Base-by-base conservation (phyloP, 1,140 invertebrate species). In the Apolygus lucorum region DNA sequence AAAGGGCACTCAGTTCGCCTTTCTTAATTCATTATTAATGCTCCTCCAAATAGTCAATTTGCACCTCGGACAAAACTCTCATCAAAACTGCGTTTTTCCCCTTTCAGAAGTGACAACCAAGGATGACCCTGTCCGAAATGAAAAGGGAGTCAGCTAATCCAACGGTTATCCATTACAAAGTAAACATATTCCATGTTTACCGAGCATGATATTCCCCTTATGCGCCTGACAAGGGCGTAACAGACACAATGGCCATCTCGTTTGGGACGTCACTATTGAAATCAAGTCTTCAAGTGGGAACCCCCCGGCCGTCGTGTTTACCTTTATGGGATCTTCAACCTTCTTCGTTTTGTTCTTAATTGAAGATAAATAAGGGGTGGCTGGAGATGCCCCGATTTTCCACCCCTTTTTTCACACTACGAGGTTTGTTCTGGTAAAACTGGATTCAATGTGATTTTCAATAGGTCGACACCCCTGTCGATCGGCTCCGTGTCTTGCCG, bases 181-280 rank as follows among this genome's bases (percentile, higher is more conserved):
- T 59, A 59, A 59, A 59, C 54, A 59, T 59, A 59, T 59, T 59
- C 54, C 54, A 21, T 59, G 54, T 59, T 59, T 59, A 59, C 54
- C 54, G 54, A 59, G 54, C 22, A 59, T 59, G 54, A 59, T 59
- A 59, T 24, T 24, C 54, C 54, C 22, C 4, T 17, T 17, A 11
- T 21, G 2, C 54, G 13, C 54, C 13, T 59, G 54, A 59, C 54
- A 59, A 21, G 54, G 54, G 54, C 22, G 54, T 17, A 4, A 8
- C 22, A 11, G 11, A 21, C 54, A 14, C 54, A 59, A 59, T 59
- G 54, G 13, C 54, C 13, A 4, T 13, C 54, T 59, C 54, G 54
- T 59, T 59, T 59, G 54, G 22, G 22, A 59, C 22, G 54, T 59
- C 54, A 59, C 54, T 59, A 59, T 59, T 59, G 54, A 59, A 59